Evolutionary conservation across 2,113 vertebrate genomes (phyloP).

Genomic region (Gymnobelideus leadbeateri): DNA sequence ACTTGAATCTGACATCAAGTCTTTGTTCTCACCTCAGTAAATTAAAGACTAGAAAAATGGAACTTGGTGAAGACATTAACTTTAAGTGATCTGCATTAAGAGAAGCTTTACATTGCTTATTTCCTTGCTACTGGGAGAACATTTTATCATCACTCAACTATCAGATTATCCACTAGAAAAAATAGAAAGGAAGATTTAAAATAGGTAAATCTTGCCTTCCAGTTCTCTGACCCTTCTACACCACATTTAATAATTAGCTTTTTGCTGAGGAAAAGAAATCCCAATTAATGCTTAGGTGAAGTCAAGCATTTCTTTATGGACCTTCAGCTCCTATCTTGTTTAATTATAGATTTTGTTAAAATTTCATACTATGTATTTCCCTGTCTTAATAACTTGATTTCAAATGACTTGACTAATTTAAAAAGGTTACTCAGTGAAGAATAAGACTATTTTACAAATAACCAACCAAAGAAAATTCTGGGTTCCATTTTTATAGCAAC

Average conservation of each 20-base stretch:
- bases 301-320: neutral
- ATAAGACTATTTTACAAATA: neutral
- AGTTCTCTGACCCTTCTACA: slow-evolving; percentile 17
- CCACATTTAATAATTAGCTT: slow-evolving; percentile 22
- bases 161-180: neutral
- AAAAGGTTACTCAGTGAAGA: neutral
- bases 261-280: neutral
- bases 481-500: neutral
- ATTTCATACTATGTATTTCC: neutral
- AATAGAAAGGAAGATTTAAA: neutral
- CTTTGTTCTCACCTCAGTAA: slow-evolving; percentile 18
- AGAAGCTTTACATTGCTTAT: neutral
- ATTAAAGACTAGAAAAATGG: neutral
- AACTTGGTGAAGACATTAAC: slow-evolving; percentile 36
- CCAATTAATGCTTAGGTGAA: neutral
- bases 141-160: slow-evolving; percentile 20
- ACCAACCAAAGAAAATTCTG: neutral
- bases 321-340: slow-evolving; percentile 9
- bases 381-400: neutral
- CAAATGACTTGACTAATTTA: neutral
- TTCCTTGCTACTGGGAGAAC: neutral
- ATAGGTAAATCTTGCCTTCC: neutral
- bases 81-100: slow-evolving; percentile 11
- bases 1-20: neutral
- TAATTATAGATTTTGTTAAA: neutral